A percentile compares a stretch with the other conserved stretches of the same genome.
phyloP scores from a whole-genome alignment of 2,888 invertebrate species.

The Ephialtes manifestator region DNA sequence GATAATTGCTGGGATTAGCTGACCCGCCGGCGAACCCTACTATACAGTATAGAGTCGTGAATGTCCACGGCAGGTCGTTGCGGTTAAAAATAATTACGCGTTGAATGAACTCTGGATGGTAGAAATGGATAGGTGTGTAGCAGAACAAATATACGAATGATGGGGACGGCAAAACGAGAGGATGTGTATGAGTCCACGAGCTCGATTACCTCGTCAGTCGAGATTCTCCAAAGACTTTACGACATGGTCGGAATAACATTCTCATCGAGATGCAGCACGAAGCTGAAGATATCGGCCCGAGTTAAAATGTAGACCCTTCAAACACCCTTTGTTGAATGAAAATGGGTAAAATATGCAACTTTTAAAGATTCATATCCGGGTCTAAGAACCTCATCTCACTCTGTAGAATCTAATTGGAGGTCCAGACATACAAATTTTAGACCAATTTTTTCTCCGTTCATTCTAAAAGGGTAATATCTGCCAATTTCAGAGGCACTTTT shows the following conservation, averaged over 20 bases:
- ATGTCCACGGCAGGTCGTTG: conserved; percentile 49
- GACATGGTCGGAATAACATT: conserved; percentile 44
- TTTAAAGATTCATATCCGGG: too few relatives aligned
- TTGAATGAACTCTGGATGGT: conserved; percentile 64
- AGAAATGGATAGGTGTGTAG: conserved; percentile 26
- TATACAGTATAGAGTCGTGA: conserved; percentile 27
- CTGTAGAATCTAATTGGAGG: too few relatives aligned
- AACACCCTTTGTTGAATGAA: too few relatives aligned
- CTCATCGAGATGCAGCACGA: conserved; percentile 3
- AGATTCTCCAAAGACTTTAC: conserved; percentile 45
- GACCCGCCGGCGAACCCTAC: conserved; percentile 66
- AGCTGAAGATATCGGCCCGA: too few relatives aligned
- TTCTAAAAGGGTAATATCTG: too few relatives aligned
- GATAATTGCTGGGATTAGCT: conserved; percentile 84
- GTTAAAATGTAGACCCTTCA: too few relatives aligned
- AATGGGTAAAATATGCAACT: too few relatives aligned
- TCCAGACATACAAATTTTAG: too few relatives aligned
- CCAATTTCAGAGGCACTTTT: too few relatives aligned
- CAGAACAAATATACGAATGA: conserved; percentile 34
- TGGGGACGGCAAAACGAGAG: conserved; percentile 10
- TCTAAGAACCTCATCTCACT: too few relatives aligned
- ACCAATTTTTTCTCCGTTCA: too few relatives aligned
- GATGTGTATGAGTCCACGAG: background rate
- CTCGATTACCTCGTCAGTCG: conserved; percentile 26
- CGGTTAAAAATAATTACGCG: conserved; percentile 81